Conservation (phyloP, 2,888 invertebrate genomes). For the Leptopilina drosophilae region DNA sequence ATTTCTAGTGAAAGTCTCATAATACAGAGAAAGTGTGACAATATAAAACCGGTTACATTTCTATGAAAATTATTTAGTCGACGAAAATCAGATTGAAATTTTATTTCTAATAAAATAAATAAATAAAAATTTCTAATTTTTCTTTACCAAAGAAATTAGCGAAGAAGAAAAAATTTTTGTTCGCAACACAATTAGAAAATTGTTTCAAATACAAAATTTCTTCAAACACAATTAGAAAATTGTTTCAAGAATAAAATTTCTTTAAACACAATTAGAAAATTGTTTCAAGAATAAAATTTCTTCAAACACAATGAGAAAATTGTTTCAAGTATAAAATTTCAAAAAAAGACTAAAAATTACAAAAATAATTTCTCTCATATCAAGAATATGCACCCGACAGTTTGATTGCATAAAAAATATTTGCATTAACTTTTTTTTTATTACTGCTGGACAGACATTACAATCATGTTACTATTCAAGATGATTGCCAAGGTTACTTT, state of each 20-base stretch:
- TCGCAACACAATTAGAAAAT: too few species aligned
- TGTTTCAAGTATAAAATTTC: too few species aligned
- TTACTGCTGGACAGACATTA: conserved; percentile 4
- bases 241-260: too few species aligned
- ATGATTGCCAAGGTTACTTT: conserved; percentile 3
- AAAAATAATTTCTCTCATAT: background rate
- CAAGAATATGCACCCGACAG: background rate
- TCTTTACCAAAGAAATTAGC: background rate
- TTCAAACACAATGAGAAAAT: too few species aligned
- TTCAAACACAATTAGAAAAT: too few species aligned
- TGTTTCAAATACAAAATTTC: too few species aligned
- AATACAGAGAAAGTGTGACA: conserved; percentile 26
- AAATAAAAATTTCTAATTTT: background rate
- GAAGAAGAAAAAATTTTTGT: too few species aligned
- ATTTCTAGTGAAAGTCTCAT: background rate
- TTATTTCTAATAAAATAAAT: background rate
- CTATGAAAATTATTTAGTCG: background rate
- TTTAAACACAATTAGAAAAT: too few species aligned
- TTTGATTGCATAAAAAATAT: conserved; percentile 19
- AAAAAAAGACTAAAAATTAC: too few species aligned
- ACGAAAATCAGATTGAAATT: background rate
- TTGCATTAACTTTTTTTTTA: conserved; percentile 14
- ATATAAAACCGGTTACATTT: conserved; percentile 3
- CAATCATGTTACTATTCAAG: background rate
- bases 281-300: too few species aligned